phyloP scores from a whole-genome alignment of 1,140 invertebrate genomes.

The Nephila pilipes region DNA sequence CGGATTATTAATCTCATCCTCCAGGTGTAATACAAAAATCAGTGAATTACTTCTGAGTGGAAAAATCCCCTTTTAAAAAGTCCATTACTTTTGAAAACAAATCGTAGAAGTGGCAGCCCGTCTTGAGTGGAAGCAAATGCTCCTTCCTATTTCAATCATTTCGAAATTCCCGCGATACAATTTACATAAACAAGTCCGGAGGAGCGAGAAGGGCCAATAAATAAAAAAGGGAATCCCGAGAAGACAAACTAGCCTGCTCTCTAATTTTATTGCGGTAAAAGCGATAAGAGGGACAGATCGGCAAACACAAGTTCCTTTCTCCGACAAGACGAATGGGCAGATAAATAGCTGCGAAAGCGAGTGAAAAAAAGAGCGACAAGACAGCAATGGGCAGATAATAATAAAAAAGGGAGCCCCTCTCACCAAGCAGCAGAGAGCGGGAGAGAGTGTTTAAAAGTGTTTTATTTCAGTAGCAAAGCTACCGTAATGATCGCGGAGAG shows the following conservation, averaged over 20 bases:
- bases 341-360: slow-evolving; percentile 66
- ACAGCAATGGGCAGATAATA: slow-evolving; percentile 73
- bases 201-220: slow-evolving; percentile 12
- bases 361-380: slow-evolving; percentile 64
- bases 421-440: slow-evolving; percentile 37
- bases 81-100: too few relatives aligned
- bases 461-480: slow-evolving; percentile 76
- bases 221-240: slow-evolving; percentile 21
- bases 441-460: slow-evolving; percentile 69
- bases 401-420: slow-evolving; percentile 46
- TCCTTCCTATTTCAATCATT: not conserved
- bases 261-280: slow-evolving; percentile 76
- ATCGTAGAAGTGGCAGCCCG: not conserved
- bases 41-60: too few relatives aligned
- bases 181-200: slow-evolving; percentile 61
- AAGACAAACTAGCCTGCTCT: slow-evolving; percentile 71
- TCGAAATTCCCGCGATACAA: slow-evolving; percentile 18
- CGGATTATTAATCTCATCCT: too few relatives aligned
- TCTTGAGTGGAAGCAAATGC: not conserved
- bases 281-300: slow-evolving; percentile 72
- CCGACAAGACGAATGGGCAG: slow-evolving; percentile 71
- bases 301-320: slow-evolving; percentile 72
- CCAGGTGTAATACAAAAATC: too few relatives aligned
- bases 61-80: too few relatives aligned
- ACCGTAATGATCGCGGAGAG: slow-evolving; percentile 73